A percentile compares a stretch with the other conserved stretches of the same genome.
phyloP scores from a whole-genome alignment of 2,113 vertebrate species.

The Hiodon tergisus region DNA sequence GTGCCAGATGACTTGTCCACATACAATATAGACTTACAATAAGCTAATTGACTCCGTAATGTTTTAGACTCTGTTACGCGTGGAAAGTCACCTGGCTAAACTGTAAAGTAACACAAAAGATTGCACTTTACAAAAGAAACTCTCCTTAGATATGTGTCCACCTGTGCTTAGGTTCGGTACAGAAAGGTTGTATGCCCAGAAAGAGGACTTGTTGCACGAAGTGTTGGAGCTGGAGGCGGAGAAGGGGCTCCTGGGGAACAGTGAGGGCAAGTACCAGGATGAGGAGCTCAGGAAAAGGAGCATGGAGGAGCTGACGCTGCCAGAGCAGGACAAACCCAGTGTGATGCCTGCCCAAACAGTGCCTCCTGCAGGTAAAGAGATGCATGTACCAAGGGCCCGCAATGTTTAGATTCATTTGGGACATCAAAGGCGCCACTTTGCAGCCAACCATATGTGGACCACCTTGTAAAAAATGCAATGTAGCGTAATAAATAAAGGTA shows the following conservation, averaged over 20 bases:
- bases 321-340: slow-evolving; percentile 59
- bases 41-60: no score
- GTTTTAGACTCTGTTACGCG: no score
- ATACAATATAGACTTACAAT: no score
- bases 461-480: background rate
- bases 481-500: background rate
- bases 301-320: slow-evolving; percentile 50
- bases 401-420: no score
- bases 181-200: slow-evolving; percentile 64
- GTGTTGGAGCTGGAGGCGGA: slow-evolving; percentile 69
- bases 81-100: no score
- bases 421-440: no score
- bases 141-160: background rate
- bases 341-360: slow-evolving; percentile 41
- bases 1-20: no score
- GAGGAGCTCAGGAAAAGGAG: slow-evolving; percentile 54
- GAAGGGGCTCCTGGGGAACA: slow-evolving; percentile 49
- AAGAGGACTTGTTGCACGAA: slow-evolving; percentile 67
- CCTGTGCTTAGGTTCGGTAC: slow-evolving; percentile 59
- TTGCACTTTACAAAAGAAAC: slow-evolving; percentile 6
- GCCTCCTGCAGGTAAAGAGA: slow-evolving; percentile 34
- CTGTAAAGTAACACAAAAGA: background rate
- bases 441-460: no score
- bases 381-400: background rate
- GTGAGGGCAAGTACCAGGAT: slow-evolving; percentile 58